Percentiles rank a stretch among this genome's conserved stretches.
Conservation (phyloP, 2,888 invertebrate species). For the Athalia cordata region DNA sequence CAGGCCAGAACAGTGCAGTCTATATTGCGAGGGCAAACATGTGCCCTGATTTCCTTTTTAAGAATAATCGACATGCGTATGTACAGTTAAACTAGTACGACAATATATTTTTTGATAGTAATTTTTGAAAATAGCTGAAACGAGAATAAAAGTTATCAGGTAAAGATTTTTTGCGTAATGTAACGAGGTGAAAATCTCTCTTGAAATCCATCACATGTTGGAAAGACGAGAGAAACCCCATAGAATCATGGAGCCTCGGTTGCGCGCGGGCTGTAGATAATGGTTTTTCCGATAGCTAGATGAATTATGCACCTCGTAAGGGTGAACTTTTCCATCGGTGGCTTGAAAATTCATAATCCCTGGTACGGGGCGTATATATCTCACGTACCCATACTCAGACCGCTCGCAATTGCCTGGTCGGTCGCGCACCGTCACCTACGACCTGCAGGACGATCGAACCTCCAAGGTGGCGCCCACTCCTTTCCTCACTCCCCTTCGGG, state of each 20-base stretch:
- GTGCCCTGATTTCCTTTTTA: too few species aligned
- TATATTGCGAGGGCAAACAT: too few species aligned
- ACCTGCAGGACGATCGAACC: slow-evolving; percentile 15
- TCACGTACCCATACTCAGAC: slow-evolving; percentile 19
- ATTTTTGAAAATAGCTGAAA: slow-evolving; percentile 7
- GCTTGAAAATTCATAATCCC: slow-evolving; percentile 42
- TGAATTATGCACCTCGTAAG: slow-evolving; percentile 41
- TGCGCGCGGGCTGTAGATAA: slow-evolving; percentile 19
- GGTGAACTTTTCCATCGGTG: slow-evolving; percentile 37
- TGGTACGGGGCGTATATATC: slow-evolving; percentile 17
- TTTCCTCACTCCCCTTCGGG: neutral
- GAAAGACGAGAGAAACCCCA: slow-evolving; percentile 24
- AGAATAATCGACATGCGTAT: too few species aligned
- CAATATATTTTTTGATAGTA: neutral
- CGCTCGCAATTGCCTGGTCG: slow-evolving; percentile 31
- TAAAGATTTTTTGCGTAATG: neutral
- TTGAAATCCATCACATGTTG: slow-evolving; percentile 25
- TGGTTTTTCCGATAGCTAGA: slow-evolving; percentile 39
- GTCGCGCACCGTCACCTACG: slow-evolving; percentile 40
- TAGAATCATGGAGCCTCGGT: slow-evolving; percentile 31
- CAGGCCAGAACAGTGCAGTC: too few species aligned
- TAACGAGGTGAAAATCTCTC: slow-evolving; percentile 35
- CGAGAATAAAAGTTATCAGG: neutral
- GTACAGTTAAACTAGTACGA: too few species aligned
- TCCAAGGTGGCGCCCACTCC: slow-evolving; percentile 10